Percentiles rank a stretch among this genome's conserved stretches.
phyloP scores from a whole-genome alignment of 1,140 invertebrate species.

The Polypedilum pembai region DNA sequence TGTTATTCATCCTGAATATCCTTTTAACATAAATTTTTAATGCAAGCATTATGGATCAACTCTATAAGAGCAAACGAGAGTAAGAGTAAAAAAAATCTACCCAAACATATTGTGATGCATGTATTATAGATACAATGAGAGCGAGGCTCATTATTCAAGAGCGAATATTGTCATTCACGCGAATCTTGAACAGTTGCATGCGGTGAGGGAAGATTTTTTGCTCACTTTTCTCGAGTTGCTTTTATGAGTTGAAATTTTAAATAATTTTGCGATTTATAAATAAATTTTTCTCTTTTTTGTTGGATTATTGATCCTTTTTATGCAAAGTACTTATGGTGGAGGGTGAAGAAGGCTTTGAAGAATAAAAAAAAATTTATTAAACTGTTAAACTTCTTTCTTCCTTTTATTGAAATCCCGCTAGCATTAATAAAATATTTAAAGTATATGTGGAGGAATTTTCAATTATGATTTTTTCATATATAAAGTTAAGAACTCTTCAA shows the following conservation, averaged over 20 bases:
- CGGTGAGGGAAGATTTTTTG: neutral
- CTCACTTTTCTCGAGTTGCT: neutral
- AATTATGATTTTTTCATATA: neutral
- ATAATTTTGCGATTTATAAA: conserved; percentile 3
- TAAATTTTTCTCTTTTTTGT: neutral
- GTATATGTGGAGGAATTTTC: neutral
- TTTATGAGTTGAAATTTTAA: neutral
- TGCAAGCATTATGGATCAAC: conserved; percentile 4
- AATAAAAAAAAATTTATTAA: neutral
- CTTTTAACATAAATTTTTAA: conserved; percentile 20
- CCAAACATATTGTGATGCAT: neutral
- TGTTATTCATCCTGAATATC: conserved; percentile 3
- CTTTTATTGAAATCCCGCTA: neutral
- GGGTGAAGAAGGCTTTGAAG: neutral
- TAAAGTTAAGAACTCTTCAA: neutral
- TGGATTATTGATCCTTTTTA: neutral
- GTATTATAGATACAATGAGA: neutral
- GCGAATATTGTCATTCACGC: conserved; percentile 5
- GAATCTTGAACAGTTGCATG: neutral
- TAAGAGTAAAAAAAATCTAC: neutral
- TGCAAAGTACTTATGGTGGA: neutral
- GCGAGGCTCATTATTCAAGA: neutral
- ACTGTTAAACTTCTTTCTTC: neutral
- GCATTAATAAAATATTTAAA: conserved; percentile 2
- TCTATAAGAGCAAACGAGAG: neutral